Percentiles rank a stretch among this genome's conserved stretches.
These are phyloP conservation scores for Lasaia peninsularis DNA, from an alignment of 1,140 invertebrate species.

Conservation along the genomic window DNA sequence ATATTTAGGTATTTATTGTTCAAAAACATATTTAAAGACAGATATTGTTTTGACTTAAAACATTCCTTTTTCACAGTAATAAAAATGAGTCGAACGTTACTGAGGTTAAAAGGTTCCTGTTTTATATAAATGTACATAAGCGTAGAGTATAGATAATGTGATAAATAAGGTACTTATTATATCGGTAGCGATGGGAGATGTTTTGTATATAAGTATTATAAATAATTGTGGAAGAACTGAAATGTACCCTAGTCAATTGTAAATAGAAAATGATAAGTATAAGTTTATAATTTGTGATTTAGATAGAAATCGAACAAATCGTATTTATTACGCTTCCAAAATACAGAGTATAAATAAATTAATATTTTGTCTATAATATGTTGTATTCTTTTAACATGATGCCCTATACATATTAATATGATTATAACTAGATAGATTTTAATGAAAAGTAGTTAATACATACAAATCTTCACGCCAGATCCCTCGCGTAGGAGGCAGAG, in stretches of 20 bases:
- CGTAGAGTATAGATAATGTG: slow-evolving; percentile 49
- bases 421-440: no score
- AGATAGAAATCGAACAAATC: slow-evolving; percentile 66
- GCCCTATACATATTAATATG: neutral
- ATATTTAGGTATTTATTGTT: no score
- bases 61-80: slow-evolving; percentile 50
- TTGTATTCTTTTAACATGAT: slow-evolving; percentile 35
- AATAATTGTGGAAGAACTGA: slow-evolving; percentile 68
- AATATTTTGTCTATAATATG: slow-evolving; percentile 67
- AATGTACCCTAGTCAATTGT: slow-evolving; percentile 76
- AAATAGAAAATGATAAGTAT: slow-evolving; percentile 59
- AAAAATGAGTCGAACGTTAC: slow-evolving; percentile 18
- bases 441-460: no score
- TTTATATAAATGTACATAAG: slow-evolving; percentile 35
- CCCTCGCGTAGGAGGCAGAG: no score
- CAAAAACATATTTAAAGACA: slow-evolving; percentile 3
- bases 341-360: slow-evolving; percentile 73
- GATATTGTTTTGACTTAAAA: slow-evolving; percentile 20
- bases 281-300: slow-evolving; percentile 74
- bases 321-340: slow-evolving; percentile 77
- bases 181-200: neutral
- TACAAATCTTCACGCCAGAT: no score
- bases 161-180: slow-evolving; percentile 70
- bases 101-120: slow-evolving; percentile 61
- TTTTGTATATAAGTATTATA: slow-evolving; percentile 48